Conservation (phyloP, 2,797 vertebrate genomes). For the Acipenser ruthenus region DNA sequence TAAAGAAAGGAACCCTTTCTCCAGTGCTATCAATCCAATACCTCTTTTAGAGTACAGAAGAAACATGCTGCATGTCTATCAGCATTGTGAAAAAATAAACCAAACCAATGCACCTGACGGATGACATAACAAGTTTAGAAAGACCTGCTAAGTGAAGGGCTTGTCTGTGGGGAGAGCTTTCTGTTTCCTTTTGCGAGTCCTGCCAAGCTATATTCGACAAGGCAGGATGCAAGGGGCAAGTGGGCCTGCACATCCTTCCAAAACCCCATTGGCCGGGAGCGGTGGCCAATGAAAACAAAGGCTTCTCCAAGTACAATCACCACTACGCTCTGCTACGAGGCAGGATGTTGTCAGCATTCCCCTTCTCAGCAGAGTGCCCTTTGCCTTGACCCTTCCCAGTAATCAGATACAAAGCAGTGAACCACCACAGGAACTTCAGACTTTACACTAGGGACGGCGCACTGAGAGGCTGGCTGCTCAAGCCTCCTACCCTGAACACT, state of each 20-base stretch:
- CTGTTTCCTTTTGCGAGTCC: no score
- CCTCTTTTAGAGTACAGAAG: no score
- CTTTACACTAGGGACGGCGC: slow-evolving; percentile 36
- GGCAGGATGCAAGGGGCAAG: background rate
- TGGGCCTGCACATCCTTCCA: slow-evolving; percentile 36
- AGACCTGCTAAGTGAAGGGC: no score
- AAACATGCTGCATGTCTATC: no score
- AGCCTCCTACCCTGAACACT: slow-evolving; percentile 40
- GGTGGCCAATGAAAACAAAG: slow-evolving; percentile 18
- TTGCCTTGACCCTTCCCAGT: slow-evolving; percentile 39
- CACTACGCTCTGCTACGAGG: slow-evolving; percentile 35
- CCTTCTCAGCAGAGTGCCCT: slow-evolving; percentile 42
- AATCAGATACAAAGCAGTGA: slow-evolving; percentile 42
- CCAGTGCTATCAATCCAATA: no score
- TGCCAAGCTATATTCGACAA: no score
- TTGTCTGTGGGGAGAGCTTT: no score
- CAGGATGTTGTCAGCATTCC: slow-evolving; percentile 42
- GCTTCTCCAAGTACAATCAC: slow-evolving; percentile 13
- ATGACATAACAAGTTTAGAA: no score
- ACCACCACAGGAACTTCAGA: slow-evolving; percentile 38
- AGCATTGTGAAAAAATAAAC: no score
- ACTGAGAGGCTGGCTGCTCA: slow-evolving; percentile 29
- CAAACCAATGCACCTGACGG: no score
- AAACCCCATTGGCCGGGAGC: slow-evolving; percentile 26
- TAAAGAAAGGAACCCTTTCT: no score